These are phyloP conservation scores for Montipora cactus DNA, from an alignment of 64 coral and sea anemone genomes.

Conservation along the genomic window DNA sequence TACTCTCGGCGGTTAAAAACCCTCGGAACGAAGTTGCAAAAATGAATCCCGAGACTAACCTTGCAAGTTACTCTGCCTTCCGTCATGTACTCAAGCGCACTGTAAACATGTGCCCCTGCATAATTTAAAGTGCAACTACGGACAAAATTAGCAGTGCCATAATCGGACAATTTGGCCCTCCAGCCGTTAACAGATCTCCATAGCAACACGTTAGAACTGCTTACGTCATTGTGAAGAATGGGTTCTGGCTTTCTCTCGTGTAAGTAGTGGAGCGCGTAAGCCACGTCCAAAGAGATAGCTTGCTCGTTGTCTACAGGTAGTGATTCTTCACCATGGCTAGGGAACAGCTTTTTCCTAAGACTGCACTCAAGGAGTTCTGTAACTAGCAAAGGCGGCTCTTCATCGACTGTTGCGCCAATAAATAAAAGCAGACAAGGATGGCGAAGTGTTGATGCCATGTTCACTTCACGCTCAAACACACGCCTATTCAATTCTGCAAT, in stretches of 20 bases:
- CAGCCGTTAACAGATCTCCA: conserved; percentile 34
- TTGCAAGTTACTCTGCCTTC: neutral
- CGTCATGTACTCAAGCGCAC: neutral
- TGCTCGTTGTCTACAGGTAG: neutral
- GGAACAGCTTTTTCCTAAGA: conserved; percentile 15
- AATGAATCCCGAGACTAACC: neutral
- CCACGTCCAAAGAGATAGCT: neutral
- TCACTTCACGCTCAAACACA: conserved; percentile 59
- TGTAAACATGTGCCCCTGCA: conserved; percentile 6
- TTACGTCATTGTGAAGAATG: conserved; percentile 72
- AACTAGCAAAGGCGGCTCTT: conserved; percentile 34
- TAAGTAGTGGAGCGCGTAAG: neutral
- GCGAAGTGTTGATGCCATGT: conserved; percentile 65
- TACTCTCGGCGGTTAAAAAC: too few species aligned
- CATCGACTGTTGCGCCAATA: conserved; percentile 74
- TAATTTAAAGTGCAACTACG: neutral
- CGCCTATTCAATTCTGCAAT: neutral
- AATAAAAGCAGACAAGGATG: conserved; percentile 82
- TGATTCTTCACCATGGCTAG: neutral
- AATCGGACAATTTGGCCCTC: conserved; percentile 71
- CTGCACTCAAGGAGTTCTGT: conserved; percentile 70
- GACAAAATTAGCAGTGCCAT: conserved; percentile 58
- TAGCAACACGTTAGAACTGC: conserved; percentile 71
- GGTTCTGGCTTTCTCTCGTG: neutral
- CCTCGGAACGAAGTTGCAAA: too few species aligned